Evolutionary conservation across 2,797 vertebrate species (phyloP).

Genomic region (Hoplostethus mediterraneus): DNA sequence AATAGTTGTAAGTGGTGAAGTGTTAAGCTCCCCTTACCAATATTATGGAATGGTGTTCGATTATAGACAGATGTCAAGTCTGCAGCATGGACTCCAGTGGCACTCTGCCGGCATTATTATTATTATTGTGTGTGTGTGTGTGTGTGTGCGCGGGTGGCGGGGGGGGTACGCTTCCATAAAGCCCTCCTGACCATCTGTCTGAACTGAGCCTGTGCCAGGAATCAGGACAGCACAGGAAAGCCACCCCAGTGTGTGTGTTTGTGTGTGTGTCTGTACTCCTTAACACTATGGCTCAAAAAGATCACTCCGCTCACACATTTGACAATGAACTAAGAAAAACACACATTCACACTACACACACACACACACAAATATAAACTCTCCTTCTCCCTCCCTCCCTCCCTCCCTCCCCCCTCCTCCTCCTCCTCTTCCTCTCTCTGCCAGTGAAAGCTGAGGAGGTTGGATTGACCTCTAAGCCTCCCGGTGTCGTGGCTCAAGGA

Average conservation of each 20-base stretch:
- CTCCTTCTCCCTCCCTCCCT: too few relatives aligned
- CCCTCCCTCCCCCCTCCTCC: too few relatives aligned
- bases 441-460: conserved; percentile 20
- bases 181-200: conserved; percentile 79
- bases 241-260: conserved; percentile 13
- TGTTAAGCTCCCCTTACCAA: not conserved
- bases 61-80: conserved; percentile 50
- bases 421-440: not conserved
- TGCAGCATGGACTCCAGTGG: conserved; percentile 33
- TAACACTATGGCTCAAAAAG: conserved; percentile 20
- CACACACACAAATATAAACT: not conserved
- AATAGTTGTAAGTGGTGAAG: not conserved
- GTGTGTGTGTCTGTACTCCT: conserved; percentile 22
- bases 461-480: conserved; percentile 22
- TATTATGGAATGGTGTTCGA: conserved; percentile 29
- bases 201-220: conserved; percentile 66
- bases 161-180: conserved; percentile 47
- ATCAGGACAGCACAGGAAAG: conserved; percentile 52
- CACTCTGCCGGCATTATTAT: conserved; percentile 35
- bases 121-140: conserved; percentile 22
- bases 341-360: not conserved
- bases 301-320: conserved; percentile 3
- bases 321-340: not conserved
- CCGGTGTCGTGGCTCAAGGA: conserved; percentile 28
- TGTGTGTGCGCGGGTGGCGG: conserved; percentile 25